Conservation (phyloP, 2,888 invertebrate genomes). For the Tyria jacobaeae region DNA sequence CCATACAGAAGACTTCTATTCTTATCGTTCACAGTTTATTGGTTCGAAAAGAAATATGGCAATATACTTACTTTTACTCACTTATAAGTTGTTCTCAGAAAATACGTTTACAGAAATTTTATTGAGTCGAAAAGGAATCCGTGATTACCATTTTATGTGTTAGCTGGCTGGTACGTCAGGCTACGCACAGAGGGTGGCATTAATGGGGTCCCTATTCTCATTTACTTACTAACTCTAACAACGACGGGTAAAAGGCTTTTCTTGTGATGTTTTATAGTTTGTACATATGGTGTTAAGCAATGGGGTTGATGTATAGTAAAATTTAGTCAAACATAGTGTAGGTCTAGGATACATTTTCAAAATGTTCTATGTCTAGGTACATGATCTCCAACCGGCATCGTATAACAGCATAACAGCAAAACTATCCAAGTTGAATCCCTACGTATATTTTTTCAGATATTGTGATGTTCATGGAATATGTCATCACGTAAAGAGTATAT, state of each 20-base stretch:
- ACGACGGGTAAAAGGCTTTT: conserved; percentile 38
- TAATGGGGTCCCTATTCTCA: conserved; percentile 59
- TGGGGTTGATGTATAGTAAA: too few species aligned
- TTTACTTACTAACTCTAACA: conserved; percentile 42
- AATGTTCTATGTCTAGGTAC: too few species aligned
- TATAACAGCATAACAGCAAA: too few species aligned
- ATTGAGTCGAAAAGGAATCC: conserved; percentile 43
- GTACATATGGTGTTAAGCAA: not conserved
- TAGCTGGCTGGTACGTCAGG: conserved; percentile 60
- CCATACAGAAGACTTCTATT: not conserved
- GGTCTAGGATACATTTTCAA: too few species aligned
- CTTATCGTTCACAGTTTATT: conserved; percentile 24
- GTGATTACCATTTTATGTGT: conserved; percentile 63
- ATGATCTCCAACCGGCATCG: too few species aligned
- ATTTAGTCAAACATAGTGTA: too few species aligned
- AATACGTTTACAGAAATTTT: conserved; percentile 42
- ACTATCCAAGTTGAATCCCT: too few species aligned
- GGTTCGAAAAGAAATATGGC: conserved; percentile 26
- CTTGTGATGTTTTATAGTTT: conserved; percentile 15
- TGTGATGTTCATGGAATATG: too few species aligned
- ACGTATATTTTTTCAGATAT: too few species aligned
- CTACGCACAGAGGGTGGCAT: conserved; percentile 59
- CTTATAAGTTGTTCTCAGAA: conserved; percentile 40
- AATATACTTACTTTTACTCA: conserved; percentile 25
- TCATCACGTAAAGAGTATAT: too few species aligned